Evolutionary conservation across 2,113 vertebrate genomes (phyloP).

Genomic region (Rousettus leschenaultii): DNA sequence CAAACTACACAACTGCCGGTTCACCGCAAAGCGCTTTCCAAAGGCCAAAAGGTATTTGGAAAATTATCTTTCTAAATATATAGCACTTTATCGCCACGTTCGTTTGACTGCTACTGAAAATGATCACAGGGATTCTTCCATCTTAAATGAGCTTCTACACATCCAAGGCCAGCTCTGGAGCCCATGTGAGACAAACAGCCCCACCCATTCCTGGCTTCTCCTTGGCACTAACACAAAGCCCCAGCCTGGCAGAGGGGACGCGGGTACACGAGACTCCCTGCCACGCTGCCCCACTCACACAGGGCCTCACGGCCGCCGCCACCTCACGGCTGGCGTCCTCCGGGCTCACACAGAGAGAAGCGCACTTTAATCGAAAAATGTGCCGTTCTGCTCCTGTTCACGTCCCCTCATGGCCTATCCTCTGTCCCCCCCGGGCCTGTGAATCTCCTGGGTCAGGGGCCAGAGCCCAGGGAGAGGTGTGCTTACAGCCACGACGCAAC

Average conservation of each 20-base stretch:
- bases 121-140: neutral
- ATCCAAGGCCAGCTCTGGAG: neutral
- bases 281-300: too few species aligned
- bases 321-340: neutral
- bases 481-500: neutral
- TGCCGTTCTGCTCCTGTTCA: neutral
- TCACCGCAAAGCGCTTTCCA: neutral
- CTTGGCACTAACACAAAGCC: neutral
- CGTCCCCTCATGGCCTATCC: neutral
- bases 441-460: too few species aligned
- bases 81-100: neutral
- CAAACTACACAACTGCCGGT: neutral
- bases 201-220: neutral
- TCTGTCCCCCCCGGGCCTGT: neutral
- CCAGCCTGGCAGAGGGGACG: neutral
- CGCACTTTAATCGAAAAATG: rapidly evolving
- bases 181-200: rapidly evolving
- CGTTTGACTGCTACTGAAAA: neutral
- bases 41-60: neutral
- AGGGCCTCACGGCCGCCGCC: neutral
- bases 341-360: neutral
- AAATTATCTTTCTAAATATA: neutral
- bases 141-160: neutral
- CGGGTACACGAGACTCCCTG: rapidly evolving
- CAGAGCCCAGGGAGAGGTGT: neutral